Base-by-base conservation (phyloP, 2,888 invertebrate species). In the Aricia artaxerxes region DNA sequence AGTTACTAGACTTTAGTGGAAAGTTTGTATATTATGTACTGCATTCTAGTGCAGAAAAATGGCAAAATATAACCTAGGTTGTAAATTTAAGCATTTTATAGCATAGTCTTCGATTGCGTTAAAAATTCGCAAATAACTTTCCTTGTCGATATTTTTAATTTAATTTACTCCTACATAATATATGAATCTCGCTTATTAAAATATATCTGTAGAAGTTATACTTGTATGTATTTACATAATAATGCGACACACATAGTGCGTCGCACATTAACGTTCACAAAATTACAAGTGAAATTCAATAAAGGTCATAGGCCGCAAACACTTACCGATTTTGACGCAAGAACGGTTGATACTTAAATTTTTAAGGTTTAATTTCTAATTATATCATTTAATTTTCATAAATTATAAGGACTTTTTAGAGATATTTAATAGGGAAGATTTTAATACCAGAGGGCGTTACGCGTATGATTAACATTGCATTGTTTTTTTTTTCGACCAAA, bases 211-310 rank as follows among this genome's bases (percentile, higher is more conserved):
- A 24, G 24, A 24, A 61, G 11, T 69, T 35, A 31, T 69, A 69
- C 35, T 69, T 69, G 35, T 35, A 69, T 69, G 13, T 35, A 69
- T 69, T 69, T 38, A 69, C 35, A 69, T 35, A 16, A 69, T 31
- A 31, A 64, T 64, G 31, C 64, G 75, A 75, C 44, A 44, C 11
- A 75, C 44, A 44, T 24, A 53, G 13, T 31, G 76, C 76, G 57
- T 76, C 24, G 76, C 24, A 57, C 5, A 76, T 16, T 49, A 78
- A 81, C 79, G 80, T 80, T 81, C 69, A 69, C 69, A 69, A 69
- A 69, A 69, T 69, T 81, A 79, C 82, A 81, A 83, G 83, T 82
- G 76, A 82, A 85, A 85, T 85, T 86, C 83, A 85, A 85, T 84
- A 82, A 83, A 84, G 88, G 87, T 87, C 88, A 87, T 11, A 76